A percentile compares a stretch with the other conserved stretches of the same genome.
Conservation (phyloP, 1,140 invertebrate species). For the Caenorhabditis briggsae region DNA sequence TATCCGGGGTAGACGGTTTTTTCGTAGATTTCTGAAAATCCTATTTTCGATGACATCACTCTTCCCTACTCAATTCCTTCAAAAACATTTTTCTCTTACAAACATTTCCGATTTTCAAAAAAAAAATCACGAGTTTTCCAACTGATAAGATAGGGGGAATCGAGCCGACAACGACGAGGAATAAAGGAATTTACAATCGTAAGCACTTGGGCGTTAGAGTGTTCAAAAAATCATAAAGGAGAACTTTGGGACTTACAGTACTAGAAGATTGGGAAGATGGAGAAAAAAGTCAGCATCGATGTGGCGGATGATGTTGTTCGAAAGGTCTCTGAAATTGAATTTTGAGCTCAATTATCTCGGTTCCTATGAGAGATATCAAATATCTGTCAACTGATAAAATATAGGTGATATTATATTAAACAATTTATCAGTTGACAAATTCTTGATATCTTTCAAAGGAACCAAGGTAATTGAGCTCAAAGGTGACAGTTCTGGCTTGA, state of each 20-base stretch:
- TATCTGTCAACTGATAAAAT: no score
- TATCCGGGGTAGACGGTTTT: slow-evolving; percentile 55
- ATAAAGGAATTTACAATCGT: background rate
- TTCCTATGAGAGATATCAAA: no score
- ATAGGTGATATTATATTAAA: no score
- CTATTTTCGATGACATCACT: background rate
- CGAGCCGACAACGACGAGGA: background rate
- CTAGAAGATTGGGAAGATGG: slow-evolving; percentile 36
- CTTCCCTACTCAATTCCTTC: no score
- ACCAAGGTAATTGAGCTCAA: no score
- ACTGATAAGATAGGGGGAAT: background rate
- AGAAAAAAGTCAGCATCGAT: slow-evolving; percentile 42
- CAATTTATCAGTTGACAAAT: no score
- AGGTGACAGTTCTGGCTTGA: no score
- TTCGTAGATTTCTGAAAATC: slow-evolving; percentile 63
- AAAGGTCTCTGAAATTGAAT: slow-evolving; percentile 55
- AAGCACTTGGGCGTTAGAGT: background rate
- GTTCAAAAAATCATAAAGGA: background rate
- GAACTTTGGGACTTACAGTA: slow-evolving; percentile 28
- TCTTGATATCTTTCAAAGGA: no score
- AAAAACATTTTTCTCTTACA: background rate
- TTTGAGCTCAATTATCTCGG: no score
- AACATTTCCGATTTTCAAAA: slow-evolving; percentile 6
- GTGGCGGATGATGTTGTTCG: slow-evolving; percentile 55
- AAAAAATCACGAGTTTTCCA: background rate